phyloP scores from a whole-genome alignment of 2,113 vertebrate species.

The Illadopsis cleaveri region DNA sequence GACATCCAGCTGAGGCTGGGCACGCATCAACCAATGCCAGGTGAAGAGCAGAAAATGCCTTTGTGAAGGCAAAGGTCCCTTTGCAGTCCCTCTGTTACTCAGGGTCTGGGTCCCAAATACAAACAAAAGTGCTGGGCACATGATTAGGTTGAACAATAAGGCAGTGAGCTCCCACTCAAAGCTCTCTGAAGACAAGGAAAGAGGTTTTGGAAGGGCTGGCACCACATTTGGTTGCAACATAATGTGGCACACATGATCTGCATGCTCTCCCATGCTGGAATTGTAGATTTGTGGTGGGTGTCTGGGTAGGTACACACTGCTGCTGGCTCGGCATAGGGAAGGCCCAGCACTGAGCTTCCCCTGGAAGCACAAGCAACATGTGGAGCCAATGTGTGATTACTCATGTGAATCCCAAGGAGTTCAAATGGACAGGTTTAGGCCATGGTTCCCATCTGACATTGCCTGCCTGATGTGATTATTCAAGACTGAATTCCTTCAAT shows the following conservation, averaged over 20 bases:
- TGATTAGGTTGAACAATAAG: neutral
- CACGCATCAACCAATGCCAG: rapidly evolving
- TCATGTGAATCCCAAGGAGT: neutral
- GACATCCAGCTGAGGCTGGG: neutral
- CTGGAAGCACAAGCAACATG: neutral
- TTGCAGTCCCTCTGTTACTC: neutral
- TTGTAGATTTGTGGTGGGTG: rapidly evolving
- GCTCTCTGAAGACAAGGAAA: neutral
- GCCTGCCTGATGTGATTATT: neutral
- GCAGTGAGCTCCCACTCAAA: neutral
- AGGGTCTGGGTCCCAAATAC: neutral
- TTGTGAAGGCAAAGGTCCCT: neutral
- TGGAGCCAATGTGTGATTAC: neutral
- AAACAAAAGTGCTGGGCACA: rapidly evolving
- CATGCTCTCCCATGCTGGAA: rapidly evolving
- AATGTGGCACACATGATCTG: no score
- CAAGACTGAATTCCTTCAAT: constrained; percentile 36
- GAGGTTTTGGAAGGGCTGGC: neutral
- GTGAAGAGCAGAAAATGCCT: neutral
- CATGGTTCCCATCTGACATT: neutral
- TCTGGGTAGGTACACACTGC: rapidly evolving
- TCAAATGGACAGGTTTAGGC: constrained; percentile 5
- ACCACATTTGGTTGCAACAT: neutral
- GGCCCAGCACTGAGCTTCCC: neutral
- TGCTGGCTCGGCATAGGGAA: rapidly evolving